phyloP scores from a whole-genome alignment of 2,113 vertebrate species.

The Oncorhynchus nerka region DNA sequence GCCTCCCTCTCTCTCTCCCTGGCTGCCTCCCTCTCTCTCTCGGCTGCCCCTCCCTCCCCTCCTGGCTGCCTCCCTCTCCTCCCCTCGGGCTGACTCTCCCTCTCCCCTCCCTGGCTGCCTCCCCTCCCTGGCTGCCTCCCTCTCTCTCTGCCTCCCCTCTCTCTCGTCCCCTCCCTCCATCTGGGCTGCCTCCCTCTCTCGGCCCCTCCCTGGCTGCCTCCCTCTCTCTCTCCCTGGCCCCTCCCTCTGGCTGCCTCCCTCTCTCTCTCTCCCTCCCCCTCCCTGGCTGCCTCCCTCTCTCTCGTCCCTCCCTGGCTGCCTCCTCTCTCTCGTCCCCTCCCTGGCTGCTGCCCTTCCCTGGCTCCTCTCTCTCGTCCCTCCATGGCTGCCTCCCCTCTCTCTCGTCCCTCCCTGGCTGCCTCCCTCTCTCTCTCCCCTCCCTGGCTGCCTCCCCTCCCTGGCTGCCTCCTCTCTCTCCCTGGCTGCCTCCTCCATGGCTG shows the following conservation, averaged over 20 bases:
- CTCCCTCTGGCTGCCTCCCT: too few relatives aligned
- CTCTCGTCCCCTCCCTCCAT: accelerated
- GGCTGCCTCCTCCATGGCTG: slow-evolving; percentile 3
- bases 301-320: slow-evolving; percentile 1
- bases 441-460: slow-evolving; percentile 11
- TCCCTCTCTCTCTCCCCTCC: too few relatives aligned
- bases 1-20: slow-evolving; percentile 36
- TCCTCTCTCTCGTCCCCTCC: not conserved
- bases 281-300: slow-evolving; percentile 8
- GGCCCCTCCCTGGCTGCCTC: too few relatives aligned
- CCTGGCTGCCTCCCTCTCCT: slow-evolving; percentile 16
- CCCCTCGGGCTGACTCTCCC: too few relatives aligned
- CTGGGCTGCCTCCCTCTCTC: slow-evolving; percentile 28
- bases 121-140: not conserved
- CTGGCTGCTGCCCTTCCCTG: slow-evolving; percentile 25
- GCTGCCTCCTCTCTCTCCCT: too few relatives aligned
- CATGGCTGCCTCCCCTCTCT: slow-evolving; percentile 11
- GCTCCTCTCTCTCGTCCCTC: not conserved
- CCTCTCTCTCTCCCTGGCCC: slow-evolving; percentile 34
- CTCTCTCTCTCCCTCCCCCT: too few relatives aligned
- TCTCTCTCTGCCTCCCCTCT: slow-evolving; percentile 30
- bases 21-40: not conserved
- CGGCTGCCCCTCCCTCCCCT: too few relatives aligned
- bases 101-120: not conserved
- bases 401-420: too few relatives aligned